These are phyloP conservation scores for Knipowitschia caucasica DNA, from an alignment of 2,797 vertebrate species.

Conservation along the genomic window DNA sequence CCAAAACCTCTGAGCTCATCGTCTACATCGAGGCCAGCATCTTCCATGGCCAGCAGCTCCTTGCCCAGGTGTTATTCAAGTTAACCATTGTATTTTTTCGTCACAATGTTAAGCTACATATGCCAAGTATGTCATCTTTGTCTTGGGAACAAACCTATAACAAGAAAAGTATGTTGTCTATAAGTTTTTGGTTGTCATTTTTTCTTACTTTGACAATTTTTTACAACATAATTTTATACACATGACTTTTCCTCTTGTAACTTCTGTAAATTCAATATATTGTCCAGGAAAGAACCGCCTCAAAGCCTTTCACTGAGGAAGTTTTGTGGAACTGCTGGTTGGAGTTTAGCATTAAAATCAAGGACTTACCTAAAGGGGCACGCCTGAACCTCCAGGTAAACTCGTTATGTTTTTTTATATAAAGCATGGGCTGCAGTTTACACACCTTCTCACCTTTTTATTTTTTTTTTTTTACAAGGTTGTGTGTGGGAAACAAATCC, in stretches of 20 bases:
- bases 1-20: conserved; percentile 85
- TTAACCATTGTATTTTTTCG: not conserved
- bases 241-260: no score
- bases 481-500: conserved; percentile 84
- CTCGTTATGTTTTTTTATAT: conserved; percentile 30
- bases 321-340: conserved; percentile 96
- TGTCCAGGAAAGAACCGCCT: conserved; percentile 80
- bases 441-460: no score
- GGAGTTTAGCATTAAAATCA: conserved; percentile 94
- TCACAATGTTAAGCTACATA: no score
- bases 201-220: no score
- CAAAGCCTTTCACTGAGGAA: conserved; percentile 91
- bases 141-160: no score
- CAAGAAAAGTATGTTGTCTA: no score
- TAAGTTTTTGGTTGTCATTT: no score
- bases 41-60: conserved; percentile 92
- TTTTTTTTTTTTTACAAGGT: conserved; percentile 69
- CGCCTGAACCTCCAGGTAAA: conserved; percentile 91
- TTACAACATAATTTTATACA: no score
- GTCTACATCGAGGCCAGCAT: conserved; percentile 96
- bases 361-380: conserved; percentile 93
- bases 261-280: not conserved
- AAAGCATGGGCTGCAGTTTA: not conserved
- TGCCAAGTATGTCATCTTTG: no score
- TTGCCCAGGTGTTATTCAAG: conserved; percentile 76